Base-by-base conservation (phyloP, 2,113 vertebrate genomes). In the Nerophis ophidion region DNA sequence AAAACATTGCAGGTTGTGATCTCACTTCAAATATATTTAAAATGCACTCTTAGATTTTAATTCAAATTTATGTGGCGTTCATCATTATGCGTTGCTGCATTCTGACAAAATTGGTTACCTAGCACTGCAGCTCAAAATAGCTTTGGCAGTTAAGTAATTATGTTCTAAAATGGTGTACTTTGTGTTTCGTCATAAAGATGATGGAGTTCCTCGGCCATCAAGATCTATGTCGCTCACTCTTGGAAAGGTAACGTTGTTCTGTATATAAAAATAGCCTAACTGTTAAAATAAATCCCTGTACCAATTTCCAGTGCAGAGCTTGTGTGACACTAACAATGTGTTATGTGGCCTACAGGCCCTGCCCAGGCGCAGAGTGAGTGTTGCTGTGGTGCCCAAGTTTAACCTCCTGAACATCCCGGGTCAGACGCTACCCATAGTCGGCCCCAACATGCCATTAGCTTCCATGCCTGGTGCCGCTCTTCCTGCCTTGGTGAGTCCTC, bases 311-410 rank as follows among this genome's bases (percentile, higher is more conserved):
- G 26, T 47, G 5, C 11, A 17, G 5, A 50, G 38, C 5, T 26
- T 48, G 40, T 19, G 5, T 26, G 9, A 11, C n/a, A 38, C 35
- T 19, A 38, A 53, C 34, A 34, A 2, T 6, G 5, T 44, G 10
- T 26, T 60, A 34, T 33, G 6, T 66, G n/a, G 50, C 58, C 16
- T 14, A 66, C 51, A 99, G 97, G 93, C 93, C 61, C 85, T 98
- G 88, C 97, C 97, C 62, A 90, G 97, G 40, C 91, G 97, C 12
- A 93, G 97, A 81, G 96, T 99, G 84, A 99, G 97, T 45, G 97
- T 99, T 49, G 97, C 96, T 0, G 97, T 99, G 63, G 95, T 99
- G 70, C 96, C 97, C 5, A 99, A 99, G 80, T 98, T 99, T 84
- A 97, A 97, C 84, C 92, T 94, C 61, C 86, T 98, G 71, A 96